Evolutionary conservation across 2,888 invertebrate species (phyloP).

Genomic region (Heliconius aoede): DNA sequence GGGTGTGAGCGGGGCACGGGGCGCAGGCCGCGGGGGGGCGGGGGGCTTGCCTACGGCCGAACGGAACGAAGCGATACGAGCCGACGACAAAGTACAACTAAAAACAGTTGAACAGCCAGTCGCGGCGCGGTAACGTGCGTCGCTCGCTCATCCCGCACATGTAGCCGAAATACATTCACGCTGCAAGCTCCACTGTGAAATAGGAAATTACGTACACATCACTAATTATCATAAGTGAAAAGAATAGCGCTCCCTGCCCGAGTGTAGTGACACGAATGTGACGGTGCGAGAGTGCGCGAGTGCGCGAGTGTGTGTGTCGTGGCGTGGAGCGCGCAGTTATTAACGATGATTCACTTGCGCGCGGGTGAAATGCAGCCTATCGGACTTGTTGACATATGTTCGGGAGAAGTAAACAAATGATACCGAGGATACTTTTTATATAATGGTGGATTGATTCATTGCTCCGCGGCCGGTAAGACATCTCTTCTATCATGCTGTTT

Average conservation of each 20-base stretch:
- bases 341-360: slow-evolving; percentile 83
- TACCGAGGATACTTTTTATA: slow-evolving; percentile 69
- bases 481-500: slow-evolving; percentile 29
- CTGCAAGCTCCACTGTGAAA: slow-evolving; percentile 56
- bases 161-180: slow-evolving; percentile 58
- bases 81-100: slow-evolving; percentile 75
- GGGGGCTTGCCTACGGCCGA: slow-evolving; percentile 59
- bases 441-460: slow-evolving; percentile 79
- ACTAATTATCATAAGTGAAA: slow-evolving; percentile 58
- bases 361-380: slow-evolving; percentile 83
- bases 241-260: slow-evolving; percentile 52
- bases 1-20: slow-evolving; percentile 62
- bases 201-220: slow-evolving; percentile 58
- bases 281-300: slow-evolving; percentile 73
- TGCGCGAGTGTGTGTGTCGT: slow-evolving; percentile 68
- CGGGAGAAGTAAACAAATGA: slow-evolving; percentile 80
- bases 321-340: slow-evolving; percentile 82
- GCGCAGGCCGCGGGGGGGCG: slow-evolving; percentile 60
- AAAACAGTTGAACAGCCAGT: slow-evolving; percentile 79
- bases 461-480: slow-evolving; percentile 70
- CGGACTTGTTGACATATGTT: slow-evolving; percentile 82
- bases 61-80: slow-evolving; percentile 76
- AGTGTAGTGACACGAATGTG: slow-evolving; percentile 66
- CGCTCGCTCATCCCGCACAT: slow-evolving; percentile 59
- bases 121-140: slow-evolving; percentile 72